Evolutionary conservation across 2,797 vertebrate genomes (phyloP).

Genomic region (Muscicapa striata): DNA sequence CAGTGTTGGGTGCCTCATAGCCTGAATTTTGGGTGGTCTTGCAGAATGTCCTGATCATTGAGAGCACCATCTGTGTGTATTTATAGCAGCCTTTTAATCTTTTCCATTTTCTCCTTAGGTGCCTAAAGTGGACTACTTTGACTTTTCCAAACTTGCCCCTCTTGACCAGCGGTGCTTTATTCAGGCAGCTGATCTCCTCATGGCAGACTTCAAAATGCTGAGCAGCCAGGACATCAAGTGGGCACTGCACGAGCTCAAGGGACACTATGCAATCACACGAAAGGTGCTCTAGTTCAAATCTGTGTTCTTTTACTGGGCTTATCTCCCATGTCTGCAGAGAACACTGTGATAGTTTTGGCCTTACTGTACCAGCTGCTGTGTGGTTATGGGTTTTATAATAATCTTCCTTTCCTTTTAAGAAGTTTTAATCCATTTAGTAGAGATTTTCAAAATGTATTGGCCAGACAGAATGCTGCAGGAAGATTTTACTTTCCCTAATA

Average conservation of each 20-base stretch:
- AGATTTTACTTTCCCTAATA: slow-evolving; percentile 8
- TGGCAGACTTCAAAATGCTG: slow-evolving; percentile 97
- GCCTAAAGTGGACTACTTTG: slow-evolving; percentile 92
- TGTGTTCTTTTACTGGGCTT: neutral
- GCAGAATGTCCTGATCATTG: neutral
- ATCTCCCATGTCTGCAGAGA: neutral
- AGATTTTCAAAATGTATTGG: neutral
- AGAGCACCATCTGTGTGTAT: neutral
- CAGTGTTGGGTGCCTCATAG: neutral
- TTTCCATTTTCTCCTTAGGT: slow-evolving; percentile 56
- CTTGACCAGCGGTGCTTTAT: slow-evolving; percentile 87
- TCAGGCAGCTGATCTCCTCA: slow-evolving; percentile 94
- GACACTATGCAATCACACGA: slow-evolving; percentile 99
- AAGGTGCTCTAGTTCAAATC: slow-evolving; percentile 78
- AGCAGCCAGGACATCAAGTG: slow-evolving; percentile 98
- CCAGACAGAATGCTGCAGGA: neutral
- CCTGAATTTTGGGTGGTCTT: neutral
- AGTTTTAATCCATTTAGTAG: slow-evolving; percentile 29
- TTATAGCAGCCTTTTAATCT: neutral
- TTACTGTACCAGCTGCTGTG: neutral
- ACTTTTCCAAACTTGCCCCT: slow-evolving; percentile 84
- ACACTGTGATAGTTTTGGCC: neutral
- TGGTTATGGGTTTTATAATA: neutral
- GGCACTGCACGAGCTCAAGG: slow-evolving; percentile 94
- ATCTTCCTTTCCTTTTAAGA: slow-evolving; percentile 23